These are phyloP conservation scores for Cephonodes hylas DNA, from an alignment of 2,888 invertebrate genomes.

Conservation along the genomic window DNA sequence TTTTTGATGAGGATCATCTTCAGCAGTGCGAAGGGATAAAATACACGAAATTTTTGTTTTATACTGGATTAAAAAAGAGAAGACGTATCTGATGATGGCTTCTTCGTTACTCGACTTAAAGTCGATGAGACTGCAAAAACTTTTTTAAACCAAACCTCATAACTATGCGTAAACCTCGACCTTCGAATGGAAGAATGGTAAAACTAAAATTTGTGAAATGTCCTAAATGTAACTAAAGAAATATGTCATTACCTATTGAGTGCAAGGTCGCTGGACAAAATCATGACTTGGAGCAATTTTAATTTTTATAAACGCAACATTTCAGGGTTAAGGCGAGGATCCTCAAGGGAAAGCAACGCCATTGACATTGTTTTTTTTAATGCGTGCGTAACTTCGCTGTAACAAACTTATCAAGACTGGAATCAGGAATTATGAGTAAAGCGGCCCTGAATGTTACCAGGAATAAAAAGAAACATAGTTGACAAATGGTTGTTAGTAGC, in stretches of 20 bases:
- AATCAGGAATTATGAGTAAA: not conserved
- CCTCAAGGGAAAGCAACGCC: not conserved
- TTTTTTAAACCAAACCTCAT: no score
- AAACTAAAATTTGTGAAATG: not conserved
- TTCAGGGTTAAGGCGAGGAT: not conserved
- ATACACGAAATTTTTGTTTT: no score
- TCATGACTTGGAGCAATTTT: constrained; percentile 1
- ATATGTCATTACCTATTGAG: not conserved
- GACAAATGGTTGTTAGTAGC: no score
- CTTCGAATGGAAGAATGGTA: not conserved
- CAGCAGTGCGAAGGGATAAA: no score
- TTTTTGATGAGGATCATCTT: no score
- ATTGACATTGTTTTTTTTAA: not conserved
- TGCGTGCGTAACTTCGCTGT: not conserved
- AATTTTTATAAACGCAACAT: not conserved
- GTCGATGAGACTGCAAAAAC: no score
- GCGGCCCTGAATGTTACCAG: not conserved
- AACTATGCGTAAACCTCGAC: not conserved
- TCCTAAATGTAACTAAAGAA: not conserved
- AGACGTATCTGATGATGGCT: no score
- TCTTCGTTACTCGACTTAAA: no score
- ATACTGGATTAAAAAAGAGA: no score
- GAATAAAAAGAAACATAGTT: not conserved
- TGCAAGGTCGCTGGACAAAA: not conserved
- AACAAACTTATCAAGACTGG: not conserved